phyloP scores from a whole-genome alignment of 37 sponge, comb jelly and placozoan species.

The Aphrocallistes beatrix region DNA sequence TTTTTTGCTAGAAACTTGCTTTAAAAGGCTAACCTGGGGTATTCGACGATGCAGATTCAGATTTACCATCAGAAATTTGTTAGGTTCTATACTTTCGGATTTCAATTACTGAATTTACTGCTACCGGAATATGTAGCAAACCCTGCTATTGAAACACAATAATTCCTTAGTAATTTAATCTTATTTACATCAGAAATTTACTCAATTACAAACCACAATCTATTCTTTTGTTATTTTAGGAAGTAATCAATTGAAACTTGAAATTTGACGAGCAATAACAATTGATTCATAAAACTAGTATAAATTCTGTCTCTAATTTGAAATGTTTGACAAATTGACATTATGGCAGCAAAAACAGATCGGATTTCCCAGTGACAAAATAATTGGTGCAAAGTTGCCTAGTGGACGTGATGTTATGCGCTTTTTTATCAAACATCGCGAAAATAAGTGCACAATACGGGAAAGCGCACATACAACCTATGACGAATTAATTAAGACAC shows the following conservation, averaged over 20 bases:
- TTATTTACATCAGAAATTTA: too few relatives aligned
- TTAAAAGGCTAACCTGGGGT: not conserved
- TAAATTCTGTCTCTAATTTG: conserved; percentile 2
- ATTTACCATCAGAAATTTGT: conserved; percentile 11
- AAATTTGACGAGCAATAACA: not conserved
- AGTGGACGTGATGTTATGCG: conserved; percentile 17
- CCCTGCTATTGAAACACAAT: too few relatives aligned
- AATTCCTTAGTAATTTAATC: too few relatives aligned
- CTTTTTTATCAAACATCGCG: conserved; percentile 15
- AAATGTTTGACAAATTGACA: conserved; percentile 11
- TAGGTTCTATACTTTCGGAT: too few relatives aligned
- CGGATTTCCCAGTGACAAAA: conserved; percentile 10
- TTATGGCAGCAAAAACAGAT: conserved; percentile 14
- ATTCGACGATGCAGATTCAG: not conserved
- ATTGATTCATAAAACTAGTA: too few relatives aligned
- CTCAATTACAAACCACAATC: too few relatives aligned
- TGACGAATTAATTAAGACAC: conserved; percentile 17
- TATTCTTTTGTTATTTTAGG: not conserved
- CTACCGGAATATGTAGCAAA: too few relatives aligned
- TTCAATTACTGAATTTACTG: too few relatives aligned
- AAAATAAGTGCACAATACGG: conserved; percentile 16
- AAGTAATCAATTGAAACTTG: not conserved
- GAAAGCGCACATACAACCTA: conserved; percentile 18
- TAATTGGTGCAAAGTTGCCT: conserved; percentile 20
- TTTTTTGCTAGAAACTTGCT: not conserved